Evolutionary conservation across 2,888 invertebrate genomes (phyloP), one percentile per base, ranked within the genome.

Genomic region (Machimus atricapillus): DNA sequence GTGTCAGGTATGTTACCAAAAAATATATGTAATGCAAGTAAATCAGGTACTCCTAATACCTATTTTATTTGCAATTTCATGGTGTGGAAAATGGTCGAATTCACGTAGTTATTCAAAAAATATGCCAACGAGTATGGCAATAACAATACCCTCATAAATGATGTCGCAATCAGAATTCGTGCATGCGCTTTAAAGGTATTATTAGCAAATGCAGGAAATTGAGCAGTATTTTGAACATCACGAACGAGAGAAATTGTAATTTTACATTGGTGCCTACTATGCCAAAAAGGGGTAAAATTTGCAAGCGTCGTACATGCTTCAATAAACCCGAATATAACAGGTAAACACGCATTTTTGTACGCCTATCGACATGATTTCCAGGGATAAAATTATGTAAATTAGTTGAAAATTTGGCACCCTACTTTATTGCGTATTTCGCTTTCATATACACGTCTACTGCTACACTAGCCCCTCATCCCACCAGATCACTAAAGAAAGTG

Each of bases 331-430:
- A 78, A 78, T 78, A 78, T 78, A 40, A 78, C 78, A 78, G 40
- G 43, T 78, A 78, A 78, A 78, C 78, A 78, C 78, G 14, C 37
- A 78, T 43, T 78, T 78, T 78, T 46, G 23, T 78, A 43, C 23
- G 78, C 78, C 78, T 78, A 78, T 78, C 46, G 78, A 78, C 43
- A 78, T 78, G 78, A 43, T 78, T 78, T 34, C 43, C 78, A 43
- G 43, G 40, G 76, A 76, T 76, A 37, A 81, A 81, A 81, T 81
- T 81, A 81, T 81, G 81, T 56, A 81, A 81, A 81, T 81, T 81
- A 81, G 52, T 81, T 81, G 34, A 56, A 56, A 52, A 81, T 81
- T 81, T 56, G 81, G 56, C 46, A 56, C 56, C 81, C 52, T 81
- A 56, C 52, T 56, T 52, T 81, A 81, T 81, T 81, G 23, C 56